These are phyloP conservation scores for Nysson spinosus DNA, from an alignment of 2,888 invertebrate genomes.

Conservation along the genomic window DNA sequence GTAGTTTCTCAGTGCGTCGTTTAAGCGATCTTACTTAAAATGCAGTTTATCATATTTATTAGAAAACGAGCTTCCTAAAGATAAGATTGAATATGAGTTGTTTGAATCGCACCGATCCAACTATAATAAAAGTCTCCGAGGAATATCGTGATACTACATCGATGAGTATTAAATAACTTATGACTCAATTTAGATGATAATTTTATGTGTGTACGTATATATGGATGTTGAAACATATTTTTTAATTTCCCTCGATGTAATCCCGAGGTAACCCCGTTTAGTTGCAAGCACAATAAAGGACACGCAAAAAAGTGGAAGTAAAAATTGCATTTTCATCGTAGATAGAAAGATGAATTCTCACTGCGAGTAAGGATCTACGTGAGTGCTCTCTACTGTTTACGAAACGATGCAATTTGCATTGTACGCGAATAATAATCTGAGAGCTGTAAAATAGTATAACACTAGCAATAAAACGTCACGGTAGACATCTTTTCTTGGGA, in stretches of 20 bases:
- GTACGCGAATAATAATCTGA: neutral
- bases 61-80: too few relatives aligned
- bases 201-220: too few relatives aligned
- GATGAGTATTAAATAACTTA: too few relatives aligned
- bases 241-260: neutral
- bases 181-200: too few relatives aligned
- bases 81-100: too few relatives aligned
- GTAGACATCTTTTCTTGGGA: neutral
- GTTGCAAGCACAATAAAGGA: neutral
- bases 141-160: too few relatives aligned
- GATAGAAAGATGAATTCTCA: neutral
- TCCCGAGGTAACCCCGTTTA: constrained; percentile 22
- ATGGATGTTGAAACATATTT: too few relatives aligned
- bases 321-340: neutral
- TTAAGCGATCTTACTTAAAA: constrained; percentile 28
- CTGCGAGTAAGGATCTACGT: neutral
- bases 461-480: neutral
- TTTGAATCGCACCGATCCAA: too few relatives aligned
- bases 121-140: too few relatives aligned
- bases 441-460: constrained; percentile 2
- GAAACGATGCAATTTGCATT: constrained; percentile 4
- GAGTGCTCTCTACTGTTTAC: neutral
- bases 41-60: neutral
- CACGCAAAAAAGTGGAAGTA: neutral
- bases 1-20: constrained; percentile 27